A percentile compares a stretch with the other conserved stretches of the same genome.
Conservation (phyloP, 2,797 vertebrate genomes). For the Lepilemur septentrionalis region DNA sequence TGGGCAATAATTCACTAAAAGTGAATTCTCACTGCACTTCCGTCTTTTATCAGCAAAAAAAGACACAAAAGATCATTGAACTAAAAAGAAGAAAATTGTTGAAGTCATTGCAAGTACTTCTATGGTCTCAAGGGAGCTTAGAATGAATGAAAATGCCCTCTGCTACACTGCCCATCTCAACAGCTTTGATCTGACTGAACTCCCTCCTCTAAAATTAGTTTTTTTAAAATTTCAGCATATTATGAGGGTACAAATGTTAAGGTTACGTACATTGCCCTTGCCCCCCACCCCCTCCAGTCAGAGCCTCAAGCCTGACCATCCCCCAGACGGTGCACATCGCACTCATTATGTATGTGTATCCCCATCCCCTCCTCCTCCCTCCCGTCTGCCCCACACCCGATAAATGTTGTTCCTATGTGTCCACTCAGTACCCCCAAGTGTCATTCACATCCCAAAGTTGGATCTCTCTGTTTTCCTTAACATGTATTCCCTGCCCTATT, state of each 20-base stretch:
- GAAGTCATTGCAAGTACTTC: not conserved
- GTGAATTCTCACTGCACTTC: not conserved
- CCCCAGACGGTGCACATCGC: too few relatives aligned
- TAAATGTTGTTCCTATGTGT: too few relatives aligned
- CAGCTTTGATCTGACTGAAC: not conserved
- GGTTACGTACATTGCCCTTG: too few relatives aligned
- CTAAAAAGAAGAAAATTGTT: not conserved
- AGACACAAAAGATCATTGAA: not conserved
- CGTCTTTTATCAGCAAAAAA: not conserved
- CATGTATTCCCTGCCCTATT: not conserved
- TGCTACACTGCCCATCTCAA: not conserved
- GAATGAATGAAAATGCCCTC: not conserved
- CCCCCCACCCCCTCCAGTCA: too few relatives aligned
- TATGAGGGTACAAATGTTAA: too few relatives aligned
- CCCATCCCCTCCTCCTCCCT: too few relatives aligned
- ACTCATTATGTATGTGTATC: too few relatives aligned
- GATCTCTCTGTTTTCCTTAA: not conserved
- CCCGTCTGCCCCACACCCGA: too few relatives aligned
- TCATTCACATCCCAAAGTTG: not conserved
- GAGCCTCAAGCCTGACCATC: too few relatives aligned
- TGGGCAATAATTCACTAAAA: conserved; percentile 4
- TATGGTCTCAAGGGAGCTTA: not conserved
- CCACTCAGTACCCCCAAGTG: not conserved
- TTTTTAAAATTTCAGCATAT: not conserved
- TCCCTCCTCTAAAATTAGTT: not conserved